Base-by-base conservation (phyloP, 2,888 invertebrate genomes). In the Synanthedon myopaeformis region DNA sequence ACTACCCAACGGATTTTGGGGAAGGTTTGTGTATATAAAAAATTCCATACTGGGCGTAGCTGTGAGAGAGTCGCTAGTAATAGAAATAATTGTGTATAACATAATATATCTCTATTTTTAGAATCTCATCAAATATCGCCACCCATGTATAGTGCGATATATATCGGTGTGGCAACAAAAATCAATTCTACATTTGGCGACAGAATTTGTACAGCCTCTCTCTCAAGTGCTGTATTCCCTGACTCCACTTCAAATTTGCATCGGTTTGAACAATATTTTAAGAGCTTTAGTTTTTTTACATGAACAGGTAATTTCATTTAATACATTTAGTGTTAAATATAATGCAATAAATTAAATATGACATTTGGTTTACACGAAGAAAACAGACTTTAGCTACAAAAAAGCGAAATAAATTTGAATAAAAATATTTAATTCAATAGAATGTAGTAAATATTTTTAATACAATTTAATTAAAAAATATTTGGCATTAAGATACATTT, bases 101-200 rank as follows among this genome's bases (percentile, higher is more conserved):
- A n/a, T n/a, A n/a, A n/a, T n/a, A n/a, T n/a, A n/a, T n/a, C 5
- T 45, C 57, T 79, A 88, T 59, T 51, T 55, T 89, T 90, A 96
- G 96, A 95, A 94, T 82, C 88, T 96, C 56, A 92, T 94, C 88
- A 91, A 94, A 55, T 92, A 94, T 76, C 91, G 96, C 0, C 96
- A 97, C 82, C 97, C 97, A 0, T 92, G 92, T 65, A 95, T 97
- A 62, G 79, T 96, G 11, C 92, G 92, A 68, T 96, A 94, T 71
- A 89, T 96, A 59, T 92, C 93, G 23, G 92, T 94, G 2, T 95
- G 95, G 92, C 91, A 92, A 56, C 92, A 93, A 64, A 90, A 92
- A 49, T 92, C 92, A 10, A 92, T 92, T 58, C 91, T 92, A 64
- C 91, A 92, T 74, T 87, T 97, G 57, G 94, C 94, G 2, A 95